Conservation (phyloP, 2,797 vertebrate genomes). For the Chaunax sp. region DNA sequence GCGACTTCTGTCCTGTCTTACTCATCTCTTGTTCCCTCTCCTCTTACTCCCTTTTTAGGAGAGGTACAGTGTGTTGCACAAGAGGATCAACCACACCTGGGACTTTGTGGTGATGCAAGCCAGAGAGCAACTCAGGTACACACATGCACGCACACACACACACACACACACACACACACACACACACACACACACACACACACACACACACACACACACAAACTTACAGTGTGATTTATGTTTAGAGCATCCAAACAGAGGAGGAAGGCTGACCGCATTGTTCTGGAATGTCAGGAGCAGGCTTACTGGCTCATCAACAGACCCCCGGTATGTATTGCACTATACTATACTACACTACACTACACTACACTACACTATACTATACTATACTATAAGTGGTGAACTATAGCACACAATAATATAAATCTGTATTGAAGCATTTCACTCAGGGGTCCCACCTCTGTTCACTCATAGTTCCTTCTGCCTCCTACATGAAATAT, state of each 20-base stretch:
- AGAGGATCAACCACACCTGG: constrained; percentile 94
- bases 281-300: constrained; percentile 94
- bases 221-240: constrained; percentile 38
- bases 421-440: too few species aligned
- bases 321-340: constrained; percentile 82
- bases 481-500: constrained; percentile 81
- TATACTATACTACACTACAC: background rate
- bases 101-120: constrained; percentile 98
- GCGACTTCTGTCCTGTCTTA: background rate
- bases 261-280: constrained; percentile 92
- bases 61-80: constrained; percentile 90
- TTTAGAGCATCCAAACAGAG: constrained; percentile 93
- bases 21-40: background rate
- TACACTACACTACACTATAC: background rate
- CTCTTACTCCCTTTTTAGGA: constrained; percentile 78
- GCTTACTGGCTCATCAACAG: constrained; percentile 95
- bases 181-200: background rate
- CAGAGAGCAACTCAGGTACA: constrained; percentile 92
- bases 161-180: constrained; percentile 1
- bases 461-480: constrained; percentile 49
- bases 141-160: background rate
- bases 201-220: background rate
- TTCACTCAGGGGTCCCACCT: constrained; percentile 28
- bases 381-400: background rate
- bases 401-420: background rate